Evolutionary conservation across 37 sponge, comb jelly and placozoan species (phyloP), one percentile per base, ranked within the genome.

Genomic region (Halichondria panicea): DNA sequence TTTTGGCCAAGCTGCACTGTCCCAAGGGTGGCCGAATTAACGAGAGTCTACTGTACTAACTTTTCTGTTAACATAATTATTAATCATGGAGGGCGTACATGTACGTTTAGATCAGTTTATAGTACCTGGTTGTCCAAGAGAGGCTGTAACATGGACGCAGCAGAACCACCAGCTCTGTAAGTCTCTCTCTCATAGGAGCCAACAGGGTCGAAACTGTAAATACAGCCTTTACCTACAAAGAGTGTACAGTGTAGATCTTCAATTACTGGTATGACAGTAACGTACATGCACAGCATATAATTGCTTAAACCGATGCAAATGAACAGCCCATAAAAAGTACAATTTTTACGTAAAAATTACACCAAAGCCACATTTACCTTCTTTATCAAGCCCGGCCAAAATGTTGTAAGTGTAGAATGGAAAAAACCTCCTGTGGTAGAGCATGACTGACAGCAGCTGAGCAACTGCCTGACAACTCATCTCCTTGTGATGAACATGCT

Each of bases 371-470:
- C 37, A 12, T 40, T 63, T 72, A 78, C 98, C 98, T 70, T 97
- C 83, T 30, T 32, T 66, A 48, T 97, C 98, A 50, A 97, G 39
- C 8, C 98, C 98, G 53, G 93, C 95, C n/a, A 97, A 57, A 25
- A 97, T 92, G 83, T 97, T 94, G 83, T 84, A 94, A 2, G 95
- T 91, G 82, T 94, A 97, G 79, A 75, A 97, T 45, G 98, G 98
- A 63, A 97, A 97, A 80, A 97, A 97, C 22, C 98, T 79, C 54
- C 93, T 46, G 52, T 79, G 67, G 84, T 97, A 97, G 52, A 97
- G 90, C 70, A 86, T 92, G 21, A 80, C 81, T 13, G 98, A 88
- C 2, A 97, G 78, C 77, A 91, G 84, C 73, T 97, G 95, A 5
- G 98, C 92, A 35, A 94, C 63, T 52, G 97, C 85, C 0, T 37